Evolutionary conservation across 2,888 invertebrate genomes (phyloP), one percentile per base, ranked within the genome.

Genomic region (Cheilosia scutellata): DNA sequence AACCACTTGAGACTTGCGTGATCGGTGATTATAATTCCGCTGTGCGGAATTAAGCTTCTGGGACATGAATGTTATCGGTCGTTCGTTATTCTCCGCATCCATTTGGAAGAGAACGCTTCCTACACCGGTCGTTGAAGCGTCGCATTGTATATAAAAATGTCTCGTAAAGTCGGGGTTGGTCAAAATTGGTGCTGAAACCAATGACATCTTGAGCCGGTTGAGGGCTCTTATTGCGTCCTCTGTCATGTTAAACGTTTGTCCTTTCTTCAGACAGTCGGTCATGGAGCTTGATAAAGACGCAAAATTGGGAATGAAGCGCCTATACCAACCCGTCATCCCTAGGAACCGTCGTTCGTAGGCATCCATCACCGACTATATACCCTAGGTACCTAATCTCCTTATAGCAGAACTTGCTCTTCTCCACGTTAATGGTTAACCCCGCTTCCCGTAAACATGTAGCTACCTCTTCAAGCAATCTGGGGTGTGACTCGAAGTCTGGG

Each of bases 361-460:
- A 62, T 29, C 72, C 62, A 62, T 60, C 62, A 16, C 72, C 60
- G 13, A 72, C 29, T 1, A 72, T 60, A 5, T 58, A 71, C 5
- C 20, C 20, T 20, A 20, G 20, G 2, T 20, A 20, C 2, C 20
- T 20, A 20, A 20, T 20, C 20, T 20, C 20, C 20, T 20, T 20
- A 20, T 20, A 20, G 20, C 20, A 20, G 20, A 20, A 20, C 20
- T 20, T 20, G 20, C 20, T 20, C 20, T 20, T 20, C 20, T 20
- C 20, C 20, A 20, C 20, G 20, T 20, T 20, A 20, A 20, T 20
- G 2, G 20, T 20, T 20, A 20, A 20, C 20, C 20, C 20, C 20
- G 20, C 20, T 20, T 20, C 20, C 20, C 20, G 20, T 20, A 20
- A 20, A 20, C 20, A 20, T 20, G 20, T 20, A 20, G 20, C 20